A percentile compares a stretch with the other conserved stretches of the same genome.
Evolutionary conservation across 2,113 vertebrate species (phyloP).

Genomic region (Lagopus leucura): DNA sequence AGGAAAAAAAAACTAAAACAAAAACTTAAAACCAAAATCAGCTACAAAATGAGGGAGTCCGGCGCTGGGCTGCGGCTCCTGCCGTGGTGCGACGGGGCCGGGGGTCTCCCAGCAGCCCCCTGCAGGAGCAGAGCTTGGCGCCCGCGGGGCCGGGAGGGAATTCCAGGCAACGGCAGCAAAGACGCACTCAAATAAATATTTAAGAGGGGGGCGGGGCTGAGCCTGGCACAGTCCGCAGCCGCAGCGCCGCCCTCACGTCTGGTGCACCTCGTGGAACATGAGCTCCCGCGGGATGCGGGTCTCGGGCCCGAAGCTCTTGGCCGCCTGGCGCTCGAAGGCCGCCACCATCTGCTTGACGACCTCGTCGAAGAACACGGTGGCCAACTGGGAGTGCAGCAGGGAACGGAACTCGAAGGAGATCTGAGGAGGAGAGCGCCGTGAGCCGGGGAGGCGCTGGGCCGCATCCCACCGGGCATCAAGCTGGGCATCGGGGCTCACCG

Average conservation of each 20-base stretch:
- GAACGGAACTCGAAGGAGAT: slow-evolving; percentile 97
- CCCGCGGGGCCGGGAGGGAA: background rate
- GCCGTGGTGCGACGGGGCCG: rapidly evolving
- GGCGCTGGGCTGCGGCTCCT: background rate
- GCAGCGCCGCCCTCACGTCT: slow-evolving; percentile 81
- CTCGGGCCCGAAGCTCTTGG: slow-evolving; percentile 89
- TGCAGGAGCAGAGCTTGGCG: background rate
- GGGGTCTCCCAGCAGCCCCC: background rate
- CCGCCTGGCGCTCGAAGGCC: slow-evolving; percentile 89
- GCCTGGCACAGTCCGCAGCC: background rate
- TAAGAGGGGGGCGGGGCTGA: background rate
- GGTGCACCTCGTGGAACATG: slow-evolving; percentile 93
- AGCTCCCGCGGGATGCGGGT: slow-evolving; percentile 91
- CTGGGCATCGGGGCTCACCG: slow-evolving; percentile 74
- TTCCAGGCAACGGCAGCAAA: slow-evolving; percentile 3
- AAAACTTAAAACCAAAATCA: slow-evolving; percentile 13
- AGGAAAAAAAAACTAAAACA: background rate
- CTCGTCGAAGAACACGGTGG: slow-evolving; percentile 94
- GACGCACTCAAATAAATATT: slow-evolving; percentile 73
- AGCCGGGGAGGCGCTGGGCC: background rate
- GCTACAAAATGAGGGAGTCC: background rate
- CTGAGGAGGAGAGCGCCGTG: slow-evolving; percentile 51
- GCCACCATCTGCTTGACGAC: slow-evolving; percentile 95
- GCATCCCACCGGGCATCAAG: rapidly evolving
- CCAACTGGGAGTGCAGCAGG: slow-evolving; percentile 93